Base-by-base conservation (phyloP, 2,888 invertebrate genomes). In the Parnassius mnemosyne region DNA sequence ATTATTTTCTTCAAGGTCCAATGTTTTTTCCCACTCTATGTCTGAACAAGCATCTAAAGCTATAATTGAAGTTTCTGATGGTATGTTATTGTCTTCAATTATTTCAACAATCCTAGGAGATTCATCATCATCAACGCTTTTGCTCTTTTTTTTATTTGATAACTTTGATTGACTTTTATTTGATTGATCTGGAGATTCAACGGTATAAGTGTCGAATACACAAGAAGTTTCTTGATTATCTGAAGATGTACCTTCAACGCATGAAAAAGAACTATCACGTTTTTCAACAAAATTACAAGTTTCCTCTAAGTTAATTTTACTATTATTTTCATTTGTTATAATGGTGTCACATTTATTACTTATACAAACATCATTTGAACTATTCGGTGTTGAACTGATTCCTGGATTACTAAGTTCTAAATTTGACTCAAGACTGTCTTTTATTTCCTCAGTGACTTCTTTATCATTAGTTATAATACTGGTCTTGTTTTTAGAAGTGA, bases 21-120 rank as follows among this genome's bases (percentile, higher is more conserved):
- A 83, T 1, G 89, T 83, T 68, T 85, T 86, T 75, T 94, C 94
- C 90, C 92, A 93, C 71, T 94, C 93, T 47, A 92, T 81, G 68
- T 94, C 94, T 0, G 93, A 93, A 63, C 94, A 94, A 25, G 92
- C 93, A 79, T 95, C 95, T 49, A 93, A 92, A 41, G 94, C 78
- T 11, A 93, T 88, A 71, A 89, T 89, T 71, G 83, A 89, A 65
- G 84, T 87, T 61, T 92, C 91, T 60, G 88, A 79, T 50, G 87
- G 69, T 46, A 70, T 70, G 63, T 73, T 77, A 44, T 81, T 80
- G 60, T 80, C 75, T 64, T 81, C 89, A 13, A 81, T 82, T 53
- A 92, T 76, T 75, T 92, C 92, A 60, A 81, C 77, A 63, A 92
- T 92, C 68, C 85, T 87, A 10, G 91, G 84, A 53, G 71, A 78